phyloP scores from a whole-genome alignment of 2,113 vertebrate genomes.

The Chamaetylas fuelleborni region DNA sequence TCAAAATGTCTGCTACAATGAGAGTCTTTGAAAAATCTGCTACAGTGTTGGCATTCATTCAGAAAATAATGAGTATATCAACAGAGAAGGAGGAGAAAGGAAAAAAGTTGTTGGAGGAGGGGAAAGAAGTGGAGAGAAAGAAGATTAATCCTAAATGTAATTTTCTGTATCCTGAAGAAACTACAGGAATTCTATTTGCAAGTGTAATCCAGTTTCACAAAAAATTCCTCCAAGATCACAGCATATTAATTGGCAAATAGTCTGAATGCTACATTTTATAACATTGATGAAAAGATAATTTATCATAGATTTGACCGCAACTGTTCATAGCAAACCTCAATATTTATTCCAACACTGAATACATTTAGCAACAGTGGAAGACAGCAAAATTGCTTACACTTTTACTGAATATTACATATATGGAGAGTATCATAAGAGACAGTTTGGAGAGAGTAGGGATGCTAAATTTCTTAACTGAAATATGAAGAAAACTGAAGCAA shows the following conservation, averaged over 20 bases:
- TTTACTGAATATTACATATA: not conserved
- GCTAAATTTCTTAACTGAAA: not conserved
- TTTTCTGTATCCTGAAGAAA: slow-evolving; percentile 2
- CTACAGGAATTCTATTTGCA: not conserved
- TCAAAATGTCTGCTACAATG: slow-evolving; percentile 33
- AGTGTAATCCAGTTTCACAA: not conserved
- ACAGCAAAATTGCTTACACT: not conserved
- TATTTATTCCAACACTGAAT: slow-evolving; percentile 10
- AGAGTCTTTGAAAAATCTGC: slow-evolving; percentile 38
- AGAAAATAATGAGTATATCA: slow-evolving; percentile 53
- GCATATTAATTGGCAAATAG: not conserved
- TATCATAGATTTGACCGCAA: slow-evolving; percentile 11
- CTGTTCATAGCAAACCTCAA: not conserved
- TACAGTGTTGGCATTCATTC: slow-evolving; percentile 20
- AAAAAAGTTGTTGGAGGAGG: not conserved
- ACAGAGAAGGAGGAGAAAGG: not conserved
- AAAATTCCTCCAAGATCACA: not conserved
- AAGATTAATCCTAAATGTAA: not conserved
- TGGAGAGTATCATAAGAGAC: not conserved
- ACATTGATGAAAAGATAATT: slow-evolving; percentile 27
- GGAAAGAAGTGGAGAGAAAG: not conserved
- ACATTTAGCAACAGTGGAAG: not conserved
- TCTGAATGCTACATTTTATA: not conserved
- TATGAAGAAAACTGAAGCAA: not conserved
- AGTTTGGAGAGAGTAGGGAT: not conserved